These are phyloP conservation scores for Boloria selene DNA, from an alignment of 2,888 invertebrate genomes.

Conservation along the genomic window DNA sequence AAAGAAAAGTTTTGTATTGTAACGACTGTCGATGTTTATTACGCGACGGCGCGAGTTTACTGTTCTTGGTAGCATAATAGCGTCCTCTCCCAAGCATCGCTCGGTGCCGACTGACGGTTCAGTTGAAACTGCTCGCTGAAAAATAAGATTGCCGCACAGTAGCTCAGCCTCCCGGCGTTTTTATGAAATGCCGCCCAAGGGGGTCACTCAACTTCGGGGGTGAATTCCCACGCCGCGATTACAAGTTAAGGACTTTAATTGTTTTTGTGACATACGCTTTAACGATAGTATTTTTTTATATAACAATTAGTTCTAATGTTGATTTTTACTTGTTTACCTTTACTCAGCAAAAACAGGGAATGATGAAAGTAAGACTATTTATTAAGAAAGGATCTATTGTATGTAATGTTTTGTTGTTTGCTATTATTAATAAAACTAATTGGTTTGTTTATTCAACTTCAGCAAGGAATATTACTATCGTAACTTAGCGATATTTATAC, in stretches of 20 bases:
- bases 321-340: neutral
- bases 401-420: too few relatives aligned
- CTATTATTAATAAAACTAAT: too few relatives aligned
- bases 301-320: neutral
- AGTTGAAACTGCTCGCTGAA: constrained; percentile 52
- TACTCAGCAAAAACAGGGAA: neutral
- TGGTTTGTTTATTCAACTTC: too few relatives aligned
- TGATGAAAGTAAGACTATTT: too few relatives aligned
- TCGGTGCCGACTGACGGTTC: constrained; percentile 60
- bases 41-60: constrained; percentile 54
- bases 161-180: constrained; percentile 58
- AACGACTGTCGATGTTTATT: constrained; percentile 67
- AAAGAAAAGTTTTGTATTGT: constrained; percentile 40
- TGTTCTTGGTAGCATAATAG: constrained; percentile 35
- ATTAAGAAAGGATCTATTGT: too few relatives aligned
- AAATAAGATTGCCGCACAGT: constrained; percentile 58
- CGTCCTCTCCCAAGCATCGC: constrained; percentile 52
- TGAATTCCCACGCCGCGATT: constrained; percentile 40
- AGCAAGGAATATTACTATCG: too few relatives aligned
- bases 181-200: constrained; percentile 63
- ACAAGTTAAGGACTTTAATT: constrained; percentile 20
- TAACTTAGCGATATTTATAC: too few relatives aligned
- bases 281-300: neutral
- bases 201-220: constrained; percentile 69
- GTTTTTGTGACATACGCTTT: constrained; percentile 3